These are phyloP conservation scores for Aphelinus atriplicis DNA, from an alignment of 1,140 invertebrate species.

Conservation along the genomic window DNA sequence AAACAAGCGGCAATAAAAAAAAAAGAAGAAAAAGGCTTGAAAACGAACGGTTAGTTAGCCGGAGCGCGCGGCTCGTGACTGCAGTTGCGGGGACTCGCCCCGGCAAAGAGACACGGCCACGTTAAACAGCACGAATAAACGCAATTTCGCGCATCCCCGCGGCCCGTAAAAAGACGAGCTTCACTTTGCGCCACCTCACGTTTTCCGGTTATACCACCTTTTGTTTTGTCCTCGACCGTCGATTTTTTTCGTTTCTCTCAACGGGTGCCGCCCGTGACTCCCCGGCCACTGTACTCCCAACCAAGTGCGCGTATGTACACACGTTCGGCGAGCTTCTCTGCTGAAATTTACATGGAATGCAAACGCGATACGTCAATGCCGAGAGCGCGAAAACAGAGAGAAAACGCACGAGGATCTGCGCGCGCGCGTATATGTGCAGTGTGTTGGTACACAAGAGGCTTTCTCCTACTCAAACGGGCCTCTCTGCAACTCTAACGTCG, in stretches of 20 bases:
- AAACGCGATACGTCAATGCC: too few relatives aligned
- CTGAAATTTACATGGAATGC: slow-evolving; percentile 5
- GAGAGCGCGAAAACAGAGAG: background rate
- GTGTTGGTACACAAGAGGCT: too few relatives aligned
- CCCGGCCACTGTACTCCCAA: too few relatives aligned
- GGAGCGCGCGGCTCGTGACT: too few relatives aligned
- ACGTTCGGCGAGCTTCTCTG: background rate
- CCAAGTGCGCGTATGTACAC: too few relatives aligned
- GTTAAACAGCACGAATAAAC: slow-evolving; percentile 29
- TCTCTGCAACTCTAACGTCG: too few relatives aligned
- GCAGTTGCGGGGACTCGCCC: too few relatives aligned
- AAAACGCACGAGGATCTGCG: background rate
- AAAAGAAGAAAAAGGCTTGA: too few relatives aligned
- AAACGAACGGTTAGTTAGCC: too few relatives aligned
- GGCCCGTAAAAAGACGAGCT: slow-evolving; percentile 12
- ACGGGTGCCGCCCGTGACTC: too few relatives aligned
- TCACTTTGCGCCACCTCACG: background rate
- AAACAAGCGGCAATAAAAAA: too few relatives aligned
- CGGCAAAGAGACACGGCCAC: background rate
- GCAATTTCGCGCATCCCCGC: slow-evolving; percentile 22
- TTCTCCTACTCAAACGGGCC: too few relatives aligned
- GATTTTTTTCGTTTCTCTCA: background rate
- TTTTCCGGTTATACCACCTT: background rate
- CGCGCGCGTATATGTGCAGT: background rate
- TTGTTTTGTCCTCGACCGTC: background rate